Evolutionary conservation across 2,797 vertebrate genomes (phyloP), one percentile per base, ranked within the genome.

Genomic region (Diplodus puntazzo): DNA sequence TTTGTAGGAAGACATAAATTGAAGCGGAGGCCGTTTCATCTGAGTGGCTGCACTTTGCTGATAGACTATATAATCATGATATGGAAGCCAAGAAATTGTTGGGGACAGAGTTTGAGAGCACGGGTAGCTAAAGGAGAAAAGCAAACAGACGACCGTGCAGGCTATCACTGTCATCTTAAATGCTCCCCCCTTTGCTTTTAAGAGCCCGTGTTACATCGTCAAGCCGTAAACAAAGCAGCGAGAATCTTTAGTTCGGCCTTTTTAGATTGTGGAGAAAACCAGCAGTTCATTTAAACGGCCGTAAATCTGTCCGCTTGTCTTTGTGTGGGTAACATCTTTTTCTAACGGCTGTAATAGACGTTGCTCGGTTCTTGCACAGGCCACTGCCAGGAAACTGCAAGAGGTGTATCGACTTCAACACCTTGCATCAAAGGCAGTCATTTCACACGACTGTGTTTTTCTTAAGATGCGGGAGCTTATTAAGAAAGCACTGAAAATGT

Each of bases 101-200:
- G 16, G n/a, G 70, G 81, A 87, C 75, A 79, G 73, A 75, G 65
- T 48, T 69, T 64, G 71, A 83, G 77, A 80, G 53, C 66, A 17
- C 9, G 1, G 39, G 25, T 55, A 75, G 70, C 74, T 42, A 53
- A 21, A 75, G 45, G 17, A 49, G 73, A 82, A 69, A 69, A 34
- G 21, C 18, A 30, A 69, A 77, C 59, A 49, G 20, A 61, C 34
- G 50, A 81, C 49, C 57, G 21, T 5, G 43, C 46, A 58, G 80
- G 48, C 48, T 72, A 89, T 83, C 73, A 68, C n/a, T 69, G 71
- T 73, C 77, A 30, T 69, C 81, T 82, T 69, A 87, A 88, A 72
- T 1, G 52, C 69, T 71, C 25, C 39, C 46, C 58, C 61, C 34
- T 27, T 39, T 77, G 86, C 77, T 80, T 85, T 84, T 73, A 83